Evolutionary conservation across 1,140 invertebrate species (phyloP).

Genomic region (Drosophila trapezifrons): DNA sequence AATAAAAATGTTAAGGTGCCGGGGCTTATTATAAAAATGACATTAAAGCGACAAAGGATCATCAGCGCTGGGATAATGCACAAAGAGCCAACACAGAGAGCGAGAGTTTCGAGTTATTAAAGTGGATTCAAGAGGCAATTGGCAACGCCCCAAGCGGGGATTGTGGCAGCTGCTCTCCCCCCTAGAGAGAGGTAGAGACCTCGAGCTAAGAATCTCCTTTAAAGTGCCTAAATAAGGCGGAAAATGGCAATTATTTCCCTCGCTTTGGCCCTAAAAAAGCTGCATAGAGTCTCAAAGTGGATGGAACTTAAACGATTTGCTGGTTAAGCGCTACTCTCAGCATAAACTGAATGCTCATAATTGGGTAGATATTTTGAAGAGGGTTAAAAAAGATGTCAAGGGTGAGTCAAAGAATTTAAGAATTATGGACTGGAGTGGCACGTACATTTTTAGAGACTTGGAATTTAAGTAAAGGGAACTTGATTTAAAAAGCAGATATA

Average conservation of each 20-base stretch:
- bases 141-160: constrained; percentile 26
- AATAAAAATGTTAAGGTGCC: constrained; percentile 78
- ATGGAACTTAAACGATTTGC: constrained; percentile 17
- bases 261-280: constrained; percentile 2
- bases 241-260: constrained; percentile 45
- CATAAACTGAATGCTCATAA: constrained; percentile 21
- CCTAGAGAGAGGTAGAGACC: too few species aligned
- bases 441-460: background rate
- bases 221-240: constrained; percentile 33
- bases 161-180: constrained; percentile 7
- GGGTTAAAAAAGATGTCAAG: constrained; percentile 15
- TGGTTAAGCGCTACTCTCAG: constrained; percentile 19
- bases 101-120: constrained; percentile 58
- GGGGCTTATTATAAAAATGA: constrained; percentile 75
- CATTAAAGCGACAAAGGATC: constrained; percentile 65
- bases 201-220: constrained; percentile 12
- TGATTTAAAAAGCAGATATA: background rate
- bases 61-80: constrained; percentile 11
- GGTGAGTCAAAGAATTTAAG: constrained; percentile 7
- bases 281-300: background rate
- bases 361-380: constrained; percentile 23
- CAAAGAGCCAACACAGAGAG: background rate
- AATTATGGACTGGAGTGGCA: background rate
- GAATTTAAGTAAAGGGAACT: background rate
- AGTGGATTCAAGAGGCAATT: constrained; percentile 64